Percentiles rank a stretch among this genome's conserved stretches.
These are phyloP conservation scores for Opisthograptis luteolata DNA, from an alignment of 2,888 invertebrate species.

Conservation along the genomic window DNA sequence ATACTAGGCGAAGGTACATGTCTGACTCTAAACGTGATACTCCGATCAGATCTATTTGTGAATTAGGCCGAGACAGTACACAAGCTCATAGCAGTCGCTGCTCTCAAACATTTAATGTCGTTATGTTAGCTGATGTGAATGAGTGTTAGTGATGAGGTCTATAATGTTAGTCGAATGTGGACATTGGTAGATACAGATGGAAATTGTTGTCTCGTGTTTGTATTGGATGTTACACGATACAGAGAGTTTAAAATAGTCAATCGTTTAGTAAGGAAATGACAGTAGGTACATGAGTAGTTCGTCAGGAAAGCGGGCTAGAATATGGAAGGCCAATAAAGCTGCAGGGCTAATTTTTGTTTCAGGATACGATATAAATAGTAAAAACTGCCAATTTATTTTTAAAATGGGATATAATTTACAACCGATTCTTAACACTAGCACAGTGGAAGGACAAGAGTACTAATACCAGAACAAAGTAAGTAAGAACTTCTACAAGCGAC, in stretches of 20 bases:
- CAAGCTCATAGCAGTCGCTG: conserved; percentile 54
- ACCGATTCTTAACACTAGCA: too few species aligned
- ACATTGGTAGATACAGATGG: conserved; percentile 54
- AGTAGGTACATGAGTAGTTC: conserved; percentile 63
- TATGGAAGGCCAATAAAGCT: conserved; percentile 63
- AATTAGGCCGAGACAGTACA: conserved; percentile 23
- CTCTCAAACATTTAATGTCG: conserved; percentile 47
- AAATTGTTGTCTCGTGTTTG: conserved; percentile 52
- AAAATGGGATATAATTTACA: too few species aligned
- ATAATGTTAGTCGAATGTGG: conserved; percentile 64
- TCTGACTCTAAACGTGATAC: conserved; percentile 7
- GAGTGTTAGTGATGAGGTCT: conserved; percentile 60
- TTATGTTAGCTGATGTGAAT: conserved; percentile 60
- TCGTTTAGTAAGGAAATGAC: conserved; percentile 57
- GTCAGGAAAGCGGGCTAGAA: conserved; percentile 42
- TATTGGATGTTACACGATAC: conserved; percentile 47
- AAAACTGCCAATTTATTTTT: neutral
- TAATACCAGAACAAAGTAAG: too few species aligned
- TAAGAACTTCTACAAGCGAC: too few species aligned
- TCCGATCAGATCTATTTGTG: neutral
- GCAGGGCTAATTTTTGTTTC: conserved; percentile 12
- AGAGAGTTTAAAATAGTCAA: conserved; percentile 67
- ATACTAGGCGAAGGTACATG: conserved; percentile 18
- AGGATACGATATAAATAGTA: conserved; percentile 27
- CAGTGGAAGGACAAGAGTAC: too few species aligned